Conservation (phyloP, 1,140 invertebrate genomes). For the Drosophila mojavensis region DNA sequence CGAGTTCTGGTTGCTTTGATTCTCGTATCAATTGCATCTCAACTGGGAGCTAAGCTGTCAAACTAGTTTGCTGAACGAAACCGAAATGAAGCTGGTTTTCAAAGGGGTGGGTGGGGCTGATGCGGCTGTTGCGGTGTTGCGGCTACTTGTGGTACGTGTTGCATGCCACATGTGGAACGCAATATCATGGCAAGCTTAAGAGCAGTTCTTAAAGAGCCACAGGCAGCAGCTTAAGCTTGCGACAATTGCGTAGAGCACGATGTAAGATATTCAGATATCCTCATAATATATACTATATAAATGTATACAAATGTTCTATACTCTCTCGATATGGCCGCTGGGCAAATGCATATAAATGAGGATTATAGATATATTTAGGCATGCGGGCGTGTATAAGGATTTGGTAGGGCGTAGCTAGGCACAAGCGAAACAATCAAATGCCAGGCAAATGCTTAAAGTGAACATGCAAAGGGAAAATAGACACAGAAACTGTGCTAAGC, state of each 20-base stretch:
- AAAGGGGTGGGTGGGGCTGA: slow-evolving; percentile 28
- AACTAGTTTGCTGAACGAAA: slow-evolving; percentile 74
- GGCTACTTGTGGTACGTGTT: slow-evolving; percentile 58
- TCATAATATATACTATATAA: slow-evolving; percentile 44
- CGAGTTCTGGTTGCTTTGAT: slow-evolving; percentile 44
- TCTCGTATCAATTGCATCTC: slow-evolving; percentile 32
- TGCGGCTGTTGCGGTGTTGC: slow-evolving; percentile 1
- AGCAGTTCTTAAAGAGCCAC: slow-evolving; percentile 36
- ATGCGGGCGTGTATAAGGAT: slow-evolving; percentile 9
- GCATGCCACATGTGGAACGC: slow-evolving; percentile 65
- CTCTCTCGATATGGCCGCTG: slow-evolving; percentile 44
- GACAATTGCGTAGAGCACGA: slow-evolving; percentile 30
- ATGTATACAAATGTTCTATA: slow-evolving; percentile 26
- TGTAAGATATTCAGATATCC: slow-evolving; percentile 41
- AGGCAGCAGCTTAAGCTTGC: slow-evolving; percentile 22
- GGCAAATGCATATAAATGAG: slow-evolving; percentile 74
- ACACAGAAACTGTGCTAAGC: slow-evolving; percentile 24
- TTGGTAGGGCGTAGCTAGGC: slow-evolving; percentile 16
- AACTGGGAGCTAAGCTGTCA: slow-evolving; percentile 57
- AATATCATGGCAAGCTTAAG: slow-evolving; percentile 55
- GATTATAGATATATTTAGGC: slow-evolving; percentile 35
- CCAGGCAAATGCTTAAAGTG: slow-evolving; percentile 51
- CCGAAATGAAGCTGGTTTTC: slow-evolving; percentile 68
- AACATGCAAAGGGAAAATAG: slow-evolving; percentile 38
- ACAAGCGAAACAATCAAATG: slow-evolving; percentile 77